Evolutionary conservation across 2,113 vertebrate species (phyloP).

Genomic region (Tupaia tana): DNA sequence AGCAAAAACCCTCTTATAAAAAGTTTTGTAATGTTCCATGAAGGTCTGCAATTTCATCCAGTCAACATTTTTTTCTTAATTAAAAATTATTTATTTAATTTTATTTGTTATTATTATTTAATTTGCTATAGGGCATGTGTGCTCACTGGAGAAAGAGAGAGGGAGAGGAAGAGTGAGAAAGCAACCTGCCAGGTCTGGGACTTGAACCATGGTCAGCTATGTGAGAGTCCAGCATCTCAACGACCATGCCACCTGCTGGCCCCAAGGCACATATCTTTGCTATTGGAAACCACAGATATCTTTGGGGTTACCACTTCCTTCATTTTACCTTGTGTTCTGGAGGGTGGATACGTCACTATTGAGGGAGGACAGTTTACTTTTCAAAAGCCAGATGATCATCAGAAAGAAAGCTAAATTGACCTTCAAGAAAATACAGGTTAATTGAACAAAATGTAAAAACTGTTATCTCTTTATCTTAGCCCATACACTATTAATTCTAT

Average conservation of each 20-base stretch:
- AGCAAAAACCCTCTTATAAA: too few species aligned
- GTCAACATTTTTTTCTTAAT: background rate
- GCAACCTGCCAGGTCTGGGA: too few species aligned
- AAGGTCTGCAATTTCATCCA: background rate
- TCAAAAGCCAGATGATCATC: conserved; percentile 60
- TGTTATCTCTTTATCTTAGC: background rate
- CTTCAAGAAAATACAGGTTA: conserved; percentile 1
- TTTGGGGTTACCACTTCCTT: background rate
- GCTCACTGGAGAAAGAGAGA: too few species aligned
- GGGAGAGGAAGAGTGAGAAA: too few species aligned
- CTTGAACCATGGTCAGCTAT: too few species aligned
- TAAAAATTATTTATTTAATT: too few species aligned
- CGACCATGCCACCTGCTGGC: too few species aligned
- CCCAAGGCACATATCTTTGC: background rate
- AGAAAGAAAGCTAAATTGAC: conserved; percentile 47
- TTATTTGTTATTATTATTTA: too few species aligned
- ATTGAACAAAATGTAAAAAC: background rate
- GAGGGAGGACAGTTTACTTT: conserved; percentile 44
- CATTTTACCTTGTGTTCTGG: conserved; percentile 51
- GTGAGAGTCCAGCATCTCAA: too few species aligned
- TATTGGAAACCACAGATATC: background rate
- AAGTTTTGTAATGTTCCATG: background rate
- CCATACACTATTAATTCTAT: background rate
- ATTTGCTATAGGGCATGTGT: too few species aligned
- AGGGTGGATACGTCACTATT: conserved; percentile 51